Base-by-base conservation (phyloP, 1,140 invertebrate species). In the Leptinotarsa lineolata region DNA sequence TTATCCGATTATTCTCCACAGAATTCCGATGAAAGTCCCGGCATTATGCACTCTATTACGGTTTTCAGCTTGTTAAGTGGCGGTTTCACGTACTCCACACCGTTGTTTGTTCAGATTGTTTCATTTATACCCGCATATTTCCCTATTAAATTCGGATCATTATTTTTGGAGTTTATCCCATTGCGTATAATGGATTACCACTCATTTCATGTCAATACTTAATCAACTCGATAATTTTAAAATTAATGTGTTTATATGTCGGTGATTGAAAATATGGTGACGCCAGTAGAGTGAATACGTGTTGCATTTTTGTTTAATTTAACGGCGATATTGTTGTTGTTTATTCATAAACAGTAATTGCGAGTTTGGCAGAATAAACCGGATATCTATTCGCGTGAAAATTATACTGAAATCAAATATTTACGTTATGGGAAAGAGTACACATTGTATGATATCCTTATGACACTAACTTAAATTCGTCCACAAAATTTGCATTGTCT, bases 101-200 rank as follows among this genome's bases (percentile, higher is more conserved):
- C n/a, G 16, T 54, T 73, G 72, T 74, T 74, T 74, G 69, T 69
- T 69, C 61, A 70, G 21, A 69, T 74, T 74, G 72, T 68, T 68
- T 70, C 68, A 70, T 74, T 74, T 64, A 70, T 74, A 65, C 65
- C 72, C 68, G 48, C 61, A 74, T 68, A 74, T 74, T 74, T 74
- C 22, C 30, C 46, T 46, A 46, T 68, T 68, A 21, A 68, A 68
- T 68, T 68, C 16, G 44, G 66, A 68, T 48, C 66, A 68, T 68
- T 68, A 68, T 68, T 68, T 68, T 68, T 68, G 66, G 66, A 68
- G 39, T 68, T 68, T 68, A 68, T 68, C 45, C 45, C 61, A 64
- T 64, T 64, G 61, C 61, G 13, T 64, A 6, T 64, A 64, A 64
- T 8, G 61, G 61, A 64, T 64, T 64, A 30, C 3, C 61, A 64